Evolutionary conservation across 2,113 vertebrate genomes (phyloP), one percentile per base, ranked within the genome.

Genomic region (Nothoprocta perdicaria): DNA sequence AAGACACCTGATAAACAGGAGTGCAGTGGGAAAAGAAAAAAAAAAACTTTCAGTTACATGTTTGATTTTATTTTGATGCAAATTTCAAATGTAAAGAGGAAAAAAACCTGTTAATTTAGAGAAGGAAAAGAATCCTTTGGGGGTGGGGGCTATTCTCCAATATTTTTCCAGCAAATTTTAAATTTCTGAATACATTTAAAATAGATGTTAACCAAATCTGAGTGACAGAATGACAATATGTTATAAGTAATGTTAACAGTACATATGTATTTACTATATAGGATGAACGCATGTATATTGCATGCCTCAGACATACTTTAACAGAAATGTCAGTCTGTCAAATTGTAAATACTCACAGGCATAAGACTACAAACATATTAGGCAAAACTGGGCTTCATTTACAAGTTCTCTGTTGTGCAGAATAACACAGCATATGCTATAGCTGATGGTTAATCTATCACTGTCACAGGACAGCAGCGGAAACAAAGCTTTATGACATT

Each of bases 391-490:
- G 80, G 38, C 88, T 94, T 91, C 77, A 94, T 94, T 96, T 95
- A 95, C 45, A 96, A 95, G 94, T 82, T 77, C 88, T 95, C 83
- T 92, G n/a, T 61, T 88, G 88, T 82, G 65, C 66, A 88, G 94
- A 97, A 94, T 94, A 93, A 95, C 80, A 29, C 86, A 94, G 94
- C 96, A 95, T 95, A 95, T 86, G 91, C 62, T 95, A 89, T 67
- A 96, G 80, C 89, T 95, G 95, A 94, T 86, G 92, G 92, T 96
- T 94, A 92, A 95, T 91, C 93, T 81, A 97, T 89, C 83, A 90
- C 89, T 95, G 90, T 96, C 88, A 96, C 8, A 45, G 91, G 89
- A 91, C 95, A 95, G 93, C 91, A 84, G 95, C 89, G 94, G 84
- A 94, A 95, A 92, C 79, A 94, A 95, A 97, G 93, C 95, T 90